These are phyloP conservation scores for Xenus cinereus DNA, from an alignment of 2,113 vertebrate species.

Conservation along the genomic window DNA sequence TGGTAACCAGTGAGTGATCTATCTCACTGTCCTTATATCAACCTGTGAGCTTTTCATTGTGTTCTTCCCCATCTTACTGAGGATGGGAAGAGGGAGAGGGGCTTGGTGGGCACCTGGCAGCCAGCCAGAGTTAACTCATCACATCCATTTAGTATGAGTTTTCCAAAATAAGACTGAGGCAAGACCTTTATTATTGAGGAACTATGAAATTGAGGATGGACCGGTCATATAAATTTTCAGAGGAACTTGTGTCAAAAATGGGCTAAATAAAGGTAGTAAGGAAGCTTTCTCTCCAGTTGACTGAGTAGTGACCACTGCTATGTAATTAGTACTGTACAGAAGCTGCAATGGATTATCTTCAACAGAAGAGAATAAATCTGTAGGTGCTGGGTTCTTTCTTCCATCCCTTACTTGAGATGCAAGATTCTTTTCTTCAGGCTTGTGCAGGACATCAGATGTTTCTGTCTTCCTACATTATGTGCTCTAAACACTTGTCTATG, in stretches of 20 bases:
- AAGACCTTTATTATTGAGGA: neutral
- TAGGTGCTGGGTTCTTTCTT: neutral
- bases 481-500: neutral
- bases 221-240: neutral
- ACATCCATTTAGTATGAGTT: neutral
- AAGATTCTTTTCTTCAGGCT: neutral
- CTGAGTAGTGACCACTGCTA: neutral
- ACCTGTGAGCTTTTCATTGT: accelerated
- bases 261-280: neutral
- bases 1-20: neutral
- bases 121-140: neutral
- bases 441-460: neutral
- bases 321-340: neutral
- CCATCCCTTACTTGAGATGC: neutral
- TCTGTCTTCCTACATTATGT: neutral
- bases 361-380: neutral
- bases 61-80: neutral
- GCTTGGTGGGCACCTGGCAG: neutral
- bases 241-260: neutral
- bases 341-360: neutral
- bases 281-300: neutral
- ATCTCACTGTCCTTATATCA: neutral
- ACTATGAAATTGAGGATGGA: neutral
- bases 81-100: neutral
- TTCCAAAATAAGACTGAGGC: neutral